Percentiles rank a stretch among this genome's conserved stretches.
Conservation (phyloP, 2,888 invertebrate species). For the Odontomyia ornata region DNA sequence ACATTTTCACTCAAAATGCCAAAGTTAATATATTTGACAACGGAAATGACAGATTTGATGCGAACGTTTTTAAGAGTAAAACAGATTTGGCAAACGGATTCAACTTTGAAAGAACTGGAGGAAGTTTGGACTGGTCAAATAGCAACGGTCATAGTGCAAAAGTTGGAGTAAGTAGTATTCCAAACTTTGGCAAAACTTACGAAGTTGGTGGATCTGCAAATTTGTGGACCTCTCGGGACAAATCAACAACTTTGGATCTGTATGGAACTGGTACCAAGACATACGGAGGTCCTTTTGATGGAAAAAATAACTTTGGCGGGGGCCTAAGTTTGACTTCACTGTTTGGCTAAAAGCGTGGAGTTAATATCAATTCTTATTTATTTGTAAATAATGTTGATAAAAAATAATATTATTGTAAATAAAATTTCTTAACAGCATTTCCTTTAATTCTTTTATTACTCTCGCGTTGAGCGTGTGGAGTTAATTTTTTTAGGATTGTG, state of each 20-base stretch:
- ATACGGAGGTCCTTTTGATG: conserved; percentile 54
- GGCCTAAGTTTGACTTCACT: conserved; percentile 53
- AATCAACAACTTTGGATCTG: conserved; percentile 55
- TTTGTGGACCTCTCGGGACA: conserved; percentile 54
- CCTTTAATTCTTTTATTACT: too few species aligned
- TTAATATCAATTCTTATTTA: too few species aligned
- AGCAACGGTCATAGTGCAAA: conserved; percentile 54
- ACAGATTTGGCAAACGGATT: conserved; percentile 52
- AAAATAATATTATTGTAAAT: too few species aligned
- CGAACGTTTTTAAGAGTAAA: conserved; percentile 55
- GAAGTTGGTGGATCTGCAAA: conserved; percentile 55
- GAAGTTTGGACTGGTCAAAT: conserved; percentile 54
- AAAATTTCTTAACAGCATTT: too few species aligned
- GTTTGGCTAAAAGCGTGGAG: conserved; percentile 51
- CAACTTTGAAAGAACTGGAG: conserved; percentile 55
- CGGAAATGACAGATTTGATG: conserved; percentile 52
- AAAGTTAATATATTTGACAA: conserved; percentile 20
- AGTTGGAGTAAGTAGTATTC: conserved; percentile 54
- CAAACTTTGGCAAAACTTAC: conserved; percentile 54
- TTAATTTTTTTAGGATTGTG: too few species aligned
- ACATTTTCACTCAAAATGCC: conserved; percentile 51
- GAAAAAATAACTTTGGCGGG: conserved; percentile 52
- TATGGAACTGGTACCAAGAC: conserved; percentile 55
- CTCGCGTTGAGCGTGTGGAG: too few species aligned
- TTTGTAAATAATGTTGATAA: too few species aligned